phyloP scores from a whole-genome alignment of 2,797 vertebrate genomes.

The Urocyon cinereoargenteus region DNA sequence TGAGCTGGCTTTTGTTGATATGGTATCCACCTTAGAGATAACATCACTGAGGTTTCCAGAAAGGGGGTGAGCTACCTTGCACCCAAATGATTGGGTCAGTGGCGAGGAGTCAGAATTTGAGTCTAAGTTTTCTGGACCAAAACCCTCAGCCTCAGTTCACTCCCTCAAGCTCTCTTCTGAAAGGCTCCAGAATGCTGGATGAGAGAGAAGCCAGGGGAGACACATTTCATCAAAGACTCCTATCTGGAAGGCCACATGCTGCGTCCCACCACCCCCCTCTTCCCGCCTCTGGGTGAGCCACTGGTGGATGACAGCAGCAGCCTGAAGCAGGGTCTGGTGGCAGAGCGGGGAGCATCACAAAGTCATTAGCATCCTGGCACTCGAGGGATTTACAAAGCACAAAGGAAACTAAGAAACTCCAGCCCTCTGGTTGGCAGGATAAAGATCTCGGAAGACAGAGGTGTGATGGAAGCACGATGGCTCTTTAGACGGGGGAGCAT shows the following conservation, averaged over 20 bases:
- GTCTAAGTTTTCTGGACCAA: background rate
- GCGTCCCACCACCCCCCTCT: too few species aligned
- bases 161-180: background rate
- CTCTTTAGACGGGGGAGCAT: background rate
- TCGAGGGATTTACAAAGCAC: background rate
- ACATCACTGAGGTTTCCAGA: background rate
- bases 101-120: background rate
- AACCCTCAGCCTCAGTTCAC: background rate
- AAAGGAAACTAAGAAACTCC: background rate
- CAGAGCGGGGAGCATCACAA: background rate
- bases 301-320: background rate
- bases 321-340: background rate
- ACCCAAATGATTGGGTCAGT: background rate
- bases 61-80: background rate
- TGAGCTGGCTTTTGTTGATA: background rate
- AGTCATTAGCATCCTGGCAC: background rate
- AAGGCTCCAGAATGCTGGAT: background rate
- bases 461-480: background rate
- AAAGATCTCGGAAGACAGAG: background rate
- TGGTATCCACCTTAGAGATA: background rate
- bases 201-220: background rate
- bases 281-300: background rate
- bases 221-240: background rate
- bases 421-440: conserved; percentile 14
- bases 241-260: background rate